A percentile compares a stretch with the other conserved stretches of the same genome.
Conservation (phyloP, 2,797 vertebrate genomes). For the Spinus pinus region DNA sequence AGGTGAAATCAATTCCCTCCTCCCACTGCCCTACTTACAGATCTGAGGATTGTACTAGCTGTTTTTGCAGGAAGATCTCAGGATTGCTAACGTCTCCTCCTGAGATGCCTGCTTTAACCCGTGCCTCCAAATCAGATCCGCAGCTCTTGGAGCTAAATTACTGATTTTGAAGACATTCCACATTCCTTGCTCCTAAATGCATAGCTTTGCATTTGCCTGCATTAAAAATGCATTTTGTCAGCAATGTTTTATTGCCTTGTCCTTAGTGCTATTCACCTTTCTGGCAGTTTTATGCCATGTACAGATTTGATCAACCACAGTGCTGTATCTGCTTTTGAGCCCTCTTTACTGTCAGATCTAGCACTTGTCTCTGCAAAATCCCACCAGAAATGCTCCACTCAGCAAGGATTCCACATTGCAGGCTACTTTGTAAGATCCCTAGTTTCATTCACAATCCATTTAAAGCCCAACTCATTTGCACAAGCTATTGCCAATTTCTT, state of each 20-base stretch:
- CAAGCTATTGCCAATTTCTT: not conserved
- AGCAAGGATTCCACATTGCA: fast-evolving
- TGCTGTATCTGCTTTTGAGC: not conserved
- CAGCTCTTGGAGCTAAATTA: not conserved
- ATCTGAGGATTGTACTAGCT: not conserved
- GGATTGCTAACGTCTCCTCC: not conserved
- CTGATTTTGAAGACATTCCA: not conserved
- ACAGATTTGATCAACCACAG: not conserved
- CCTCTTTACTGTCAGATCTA: not conserved
- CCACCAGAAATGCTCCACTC: not conserved
- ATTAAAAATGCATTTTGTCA: not conserved
- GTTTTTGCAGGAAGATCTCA: not conserved
- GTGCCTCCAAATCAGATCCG: not conserved
- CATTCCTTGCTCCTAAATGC: not conserved
- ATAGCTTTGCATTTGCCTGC: not conserved
- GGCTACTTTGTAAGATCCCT: not conserved
- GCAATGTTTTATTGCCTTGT: not conserved
- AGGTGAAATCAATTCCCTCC: not conserved
- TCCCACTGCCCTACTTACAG: not conserved
- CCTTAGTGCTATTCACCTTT: not conserved
- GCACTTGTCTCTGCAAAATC: not conserved
- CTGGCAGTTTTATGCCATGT: not conserved
- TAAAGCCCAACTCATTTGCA: not conserved
- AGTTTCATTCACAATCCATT: not conserved
- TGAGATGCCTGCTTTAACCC: not conserved